Percentiles rank a stretch among this genome's conserved stretches.
phyloP scores from a whole-genome alignment of 2,888 invertebrate species.

The Neoaliturus tenellus region DNA sequence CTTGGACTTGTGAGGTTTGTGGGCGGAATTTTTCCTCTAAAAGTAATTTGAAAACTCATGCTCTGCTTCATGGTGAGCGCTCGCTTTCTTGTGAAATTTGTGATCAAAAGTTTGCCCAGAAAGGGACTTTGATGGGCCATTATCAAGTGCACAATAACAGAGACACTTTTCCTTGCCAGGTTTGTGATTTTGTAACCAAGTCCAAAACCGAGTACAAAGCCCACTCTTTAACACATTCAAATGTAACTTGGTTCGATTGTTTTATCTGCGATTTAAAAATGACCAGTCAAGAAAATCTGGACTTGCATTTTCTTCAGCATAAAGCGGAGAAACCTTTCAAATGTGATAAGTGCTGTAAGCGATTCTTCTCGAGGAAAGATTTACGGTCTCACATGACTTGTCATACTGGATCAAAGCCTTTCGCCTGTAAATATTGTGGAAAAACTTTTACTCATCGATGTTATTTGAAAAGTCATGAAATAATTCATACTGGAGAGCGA shows the following conservation, averaged over 20 bases:
- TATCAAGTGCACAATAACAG: constrained; percentile 43
- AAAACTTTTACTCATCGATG: constrained; percentile 36
- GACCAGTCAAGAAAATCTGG: constrained; percentile 34
- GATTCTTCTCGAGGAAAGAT: constrained; percentile 39
- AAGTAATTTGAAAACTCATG: constrained; percentile 40
- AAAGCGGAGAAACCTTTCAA: constrained; percentile 44
- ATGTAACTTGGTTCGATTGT: background rate
- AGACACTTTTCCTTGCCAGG: constrained; percentile 31
- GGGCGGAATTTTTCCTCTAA: constrained; percentile 65
- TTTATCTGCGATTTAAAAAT: constrained; percentile 35
- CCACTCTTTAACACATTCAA: background rate
- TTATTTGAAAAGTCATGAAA: constrained; percentile 42
- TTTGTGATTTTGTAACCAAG: constrained; percentile 15
- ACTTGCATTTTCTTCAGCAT: constrained; percentile 21
- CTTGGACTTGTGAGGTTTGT: constrained; percentile 65
- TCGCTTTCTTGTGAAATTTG: constrained; percentile 36
- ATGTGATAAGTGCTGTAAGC: constrained; percentile 36
- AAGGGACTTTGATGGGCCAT: constrained; percentile 31
- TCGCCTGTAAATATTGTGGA: constrained; percentile 23
- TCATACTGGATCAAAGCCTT: background rate
- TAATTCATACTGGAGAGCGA: constrained; percentile 3
- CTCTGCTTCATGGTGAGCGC: constrained; percentile 21
- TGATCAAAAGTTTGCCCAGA: constrained; percentile 40
- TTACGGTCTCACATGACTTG: constrained; percentile 40
- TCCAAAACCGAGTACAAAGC: constrained; percentile 26